Conservation (phyloP, 1,140 invertebrate species). For the Physella acuta region DNA sequence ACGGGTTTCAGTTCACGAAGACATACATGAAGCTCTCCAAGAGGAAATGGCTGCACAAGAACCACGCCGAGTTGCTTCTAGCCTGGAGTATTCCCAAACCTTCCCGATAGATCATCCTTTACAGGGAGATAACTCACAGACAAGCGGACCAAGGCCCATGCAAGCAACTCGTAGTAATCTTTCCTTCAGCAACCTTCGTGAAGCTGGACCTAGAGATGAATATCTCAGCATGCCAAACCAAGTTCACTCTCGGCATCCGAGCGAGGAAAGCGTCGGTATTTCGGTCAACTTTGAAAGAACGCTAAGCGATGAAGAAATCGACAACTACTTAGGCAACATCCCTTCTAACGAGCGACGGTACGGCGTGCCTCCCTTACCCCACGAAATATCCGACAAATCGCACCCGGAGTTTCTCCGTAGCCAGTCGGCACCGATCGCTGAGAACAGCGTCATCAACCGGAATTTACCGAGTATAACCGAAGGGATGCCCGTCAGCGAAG, state of each 20-base stretch:
- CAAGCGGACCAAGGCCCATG: too few relatives aligned
- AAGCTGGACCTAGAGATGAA: too few relatives aligned
- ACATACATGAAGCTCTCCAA: background rate
- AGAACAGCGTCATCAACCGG: too few relatives aligned
- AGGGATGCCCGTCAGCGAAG: background rate
- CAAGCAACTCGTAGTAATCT: too few relatives aligned
- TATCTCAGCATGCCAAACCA: too few relatives aligned
- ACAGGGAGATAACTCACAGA: too few relatives aligned
- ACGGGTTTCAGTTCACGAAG: conserved; percentile 4
- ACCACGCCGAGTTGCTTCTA: background rate
- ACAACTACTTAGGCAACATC: conserved; percentile 4
- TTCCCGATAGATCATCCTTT: too few relatives aligned
- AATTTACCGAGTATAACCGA: too few relatives aligned
- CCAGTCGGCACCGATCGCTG: background rate
- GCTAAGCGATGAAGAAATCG: conserved; percentile 13
- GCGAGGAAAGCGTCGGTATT: background rate
- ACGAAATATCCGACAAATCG: background rate
- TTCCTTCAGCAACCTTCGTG: too few relatives aligned
- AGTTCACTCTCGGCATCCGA: background rate
- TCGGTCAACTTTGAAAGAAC: background rate
- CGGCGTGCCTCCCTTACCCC: background rate
- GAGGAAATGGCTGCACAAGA: background rate
- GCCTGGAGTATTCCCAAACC: background rate
- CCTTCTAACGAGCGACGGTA: background rate
- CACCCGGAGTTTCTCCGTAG: background rate